A percentile compares a stretch with the other conserved stretches of the same genome.
Conservation (phyloP, 2,888 invertebrate species). For the Diabrotica balteata region DNA sequence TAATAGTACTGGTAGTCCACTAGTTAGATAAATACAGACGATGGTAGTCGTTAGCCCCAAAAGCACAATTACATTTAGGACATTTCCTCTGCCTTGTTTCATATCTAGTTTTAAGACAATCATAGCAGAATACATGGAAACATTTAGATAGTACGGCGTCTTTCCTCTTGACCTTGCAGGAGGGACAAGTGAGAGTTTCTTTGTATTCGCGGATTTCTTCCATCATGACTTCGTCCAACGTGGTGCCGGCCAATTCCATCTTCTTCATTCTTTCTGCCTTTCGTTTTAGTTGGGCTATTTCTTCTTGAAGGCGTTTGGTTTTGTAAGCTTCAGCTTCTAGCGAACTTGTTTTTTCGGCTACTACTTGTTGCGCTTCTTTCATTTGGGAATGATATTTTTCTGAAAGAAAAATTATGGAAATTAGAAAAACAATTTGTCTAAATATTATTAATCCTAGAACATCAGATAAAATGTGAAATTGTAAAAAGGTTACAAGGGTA, state of each 20-base stretch:
- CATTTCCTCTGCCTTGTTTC: slow-evolving; percentile 98
- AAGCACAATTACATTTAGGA: slow-evolving; percentile 99
- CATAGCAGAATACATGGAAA: slow-evolving; percentile 99
- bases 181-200: slow-evolving; percentile 97
- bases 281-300: slow-evolving; percentile 87
- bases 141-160: slow-evolving; percentile 99
- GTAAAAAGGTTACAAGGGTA: no score
- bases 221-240: slow-evolving; percentile 95
- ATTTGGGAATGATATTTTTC: slow-evolving; percentile 98
- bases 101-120: slow-evolving; percentile 96
- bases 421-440: slow-evolving; percentile 1
- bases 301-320: slow-evolving; percentile 95
- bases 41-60: slow-evolving; percentile 99
- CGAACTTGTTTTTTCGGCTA: slow-evolving; percentile 95
- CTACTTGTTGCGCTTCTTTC: slow-evolving; percentile 96
- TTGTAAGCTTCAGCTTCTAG: slow-evolving; percentile 96
- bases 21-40: slow-evolving; percentile 89
- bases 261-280: slow-evolving; percentile 98
- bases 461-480: no score
- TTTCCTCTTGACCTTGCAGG: slow-evolving; percentile 97
- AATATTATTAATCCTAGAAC: no score
- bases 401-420: slow-evolving; percentile 46
- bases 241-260: slow-evolving; percentile 93
- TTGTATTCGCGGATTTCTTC: slow-evolving; percentile 98
- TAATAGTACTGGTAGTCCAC: slow-evolving; percentile 34